Base-by-base conservation (phyloP, 2,888 invertebrate species). In the Fragum fragum region DNA sequence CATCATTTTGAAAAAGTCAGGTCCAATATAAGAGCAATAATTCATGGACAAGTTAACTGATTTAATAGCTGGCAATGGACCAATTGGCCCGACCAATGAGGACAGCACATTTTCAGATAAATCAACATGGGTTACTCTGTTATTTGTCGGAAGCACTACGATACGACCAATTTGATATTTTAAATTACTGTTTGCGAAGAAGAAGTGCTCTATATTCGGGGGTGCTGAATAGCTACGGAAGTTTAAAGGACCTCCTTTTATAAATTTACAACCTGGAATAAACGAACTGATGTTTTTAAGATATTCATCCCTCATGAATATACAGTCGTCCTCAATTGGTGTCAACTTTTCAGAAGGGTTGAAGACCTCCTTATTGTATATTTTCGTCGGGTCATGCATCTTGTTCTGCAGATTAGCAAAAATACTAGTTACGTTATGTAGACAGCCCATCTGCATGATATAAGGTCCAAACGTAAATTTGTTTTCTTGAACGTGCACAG, bases 381-480 rank as follows among this genome's bases (percentile, higher is more conserved):
- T 18, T 1, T 39, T 1, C 1, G 16, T 1, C 7, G 78, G 72
- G 16, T 29, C 28, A 57, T 76, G 73, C 5, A 59, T 29, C 7
- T 6, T 23, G 29, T 73, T 61, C 42, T 76, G 76, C 21, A 23
- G 57, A 39, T 26, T 59, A 11, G n/a, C 73, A 11, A 73, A 39
- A 16, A 57, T 28, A 11, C 28, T 47, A 57, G 55, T 73, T 0
- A 79, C 1, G 32, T 69, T 69, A 0, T 21, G 2, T 1, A 42
- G 11, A 68, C 81, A 81, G 6, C 75, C 73, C 1, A 79, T 1
- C 61, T 85, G 81, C 3, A 72, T 28, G 28, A 77, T 21, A 28
- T 76, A 85, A 18, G 72, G 81, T 2, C 81, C 81, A 28, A 79
- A 81, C 14, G 77, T 76, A 23, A 81, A 73, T n/a, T 42, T 66